phyloP scores from a whole-genome alignment of 2,888 invertebrate genomes.

The Drosophila robusta region DNA sequence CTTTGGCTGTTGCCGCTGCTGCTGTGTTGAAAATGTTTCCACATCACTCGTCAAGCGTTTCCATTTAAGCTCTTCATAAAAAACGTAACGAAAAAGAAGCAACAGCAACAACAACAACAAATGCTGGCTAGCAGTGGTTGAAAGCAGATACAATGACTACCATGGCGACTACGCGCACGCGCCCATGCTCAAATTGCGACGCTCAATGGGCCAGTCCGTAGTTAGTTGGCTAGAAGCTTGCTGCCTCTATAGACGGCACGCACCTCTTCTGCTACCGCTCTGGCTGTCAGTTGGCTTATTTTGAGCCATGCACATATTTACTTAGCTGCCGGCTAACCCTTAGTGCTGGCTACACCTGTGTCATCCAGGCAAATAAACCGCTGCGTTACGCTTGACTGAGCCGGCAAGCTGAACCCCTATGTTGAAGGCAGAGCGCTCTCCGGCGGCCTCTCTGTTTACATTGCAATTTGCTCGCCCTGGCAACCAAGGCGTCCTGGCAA shows the following conservation, averaged over 20 bases:
- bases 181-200: conserved; percentile 73
- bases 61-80: conserved; percentile 76
- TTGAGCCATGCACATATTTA: neutral
- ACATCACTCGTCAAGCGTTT: conserved; percentile 85
- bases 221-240: conserved; percentile 1
- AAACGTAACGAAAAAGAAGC: conserved; percentile 50
- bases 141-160: conserved; percentile 73
- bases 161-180: conserved; percentile 78
- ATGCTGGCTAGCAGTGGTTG: conserved; percentile 58
- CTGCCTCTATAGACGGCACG: conserved; percentile 1
- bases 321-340: conserved; percentile 43
- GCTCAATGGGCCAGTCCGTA: conserved; percentile 50
- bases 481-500: conserved; percentile 68
- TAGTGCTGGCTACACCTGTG: conserved; percentile 49
- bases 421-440: conserved; percentile 13
- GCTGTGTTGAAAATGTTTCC: conserved; percentile 84
- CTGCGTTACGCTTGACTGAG: conserved; percentile 54
- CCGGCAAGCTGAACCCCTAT: conserved; percentile 39
- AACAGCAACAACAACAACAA: conserved; percentile 41
- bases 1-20: conserved; percentile 47
- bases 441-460: conserved; percentile 72
- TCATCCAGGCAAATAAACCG: conserved; percentile 20
- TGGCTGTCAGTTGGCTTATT: neutral
- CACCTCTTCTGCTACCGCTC: no score
- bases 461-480: conserved; percentile 59